Percentiles rank a stretch among this genome's conserved stretches.
Evolutionary conservation across 2,888 invertebrate genomes (phyloP).

Genomic region (Monoplex corrugatus): DNA sequence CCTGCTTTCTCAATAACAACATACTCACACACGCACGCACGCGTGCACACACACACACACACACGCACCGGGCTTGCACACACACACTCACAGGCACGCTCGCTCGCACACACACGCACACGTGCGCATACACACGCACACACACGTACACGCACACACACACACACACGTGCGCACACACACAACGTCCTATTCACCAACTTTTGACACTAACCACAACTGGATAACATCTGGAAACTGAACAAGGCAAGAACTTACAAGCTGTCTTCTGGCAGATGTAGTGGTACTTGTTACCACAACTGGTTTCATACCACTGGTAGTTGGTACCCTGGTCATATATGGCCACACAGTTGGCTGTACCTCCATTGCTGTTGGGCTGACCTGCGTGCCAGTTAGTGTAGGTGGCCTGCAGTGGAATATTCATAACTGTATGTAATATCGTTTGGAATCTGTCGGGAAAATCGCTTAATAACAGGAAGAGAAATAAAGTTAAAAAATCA

Average conservation of each 20-base stretch:
- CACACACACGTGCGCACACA: not conserved
- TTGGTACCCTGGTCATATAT: conserved; percentile 42
- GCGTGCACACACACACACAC: not conserved
- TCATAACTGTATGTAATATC: not conserved
- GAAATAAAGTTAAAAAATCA: too few species aligned
- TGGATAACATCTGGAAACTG: too few species aligned
- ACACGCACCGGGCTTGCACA: not conserved
- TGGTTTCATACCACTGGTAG: conserved; percentile 62
- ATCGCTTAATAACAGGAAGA: too few species aligned
- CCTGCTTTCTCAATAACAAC: not conserved
- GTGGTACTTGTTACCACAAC: conserved; percentile 58
- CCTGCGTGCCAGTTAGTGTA: conserved; percentile 61
- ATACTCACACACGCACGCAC: not conserved
- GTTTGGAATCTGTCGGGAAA: too few species aligned
- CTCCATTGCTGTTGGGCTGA: conserved; percentile 60
- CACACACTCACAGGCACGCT: not conserved
- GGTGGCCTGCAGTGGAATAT: conserved; percentile 40
- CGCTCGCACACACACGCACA: not conserved
- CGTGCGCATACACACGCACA: not conserved
- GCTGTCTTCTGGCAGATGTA: conserved; percentile 67
- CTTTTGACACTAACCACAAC: too few species aligned
- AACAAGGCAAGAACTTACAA: conserved; percentile 47
- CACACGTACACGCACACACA: not conserved
- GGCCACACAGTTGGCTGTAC: conserved; percentile 66
- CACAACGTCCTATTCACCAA: too few species aligned